Evolutionary conservation across 2,113 vertebrate species (phyloP).

Genomic region (Varanus komodoensis): DNA sequence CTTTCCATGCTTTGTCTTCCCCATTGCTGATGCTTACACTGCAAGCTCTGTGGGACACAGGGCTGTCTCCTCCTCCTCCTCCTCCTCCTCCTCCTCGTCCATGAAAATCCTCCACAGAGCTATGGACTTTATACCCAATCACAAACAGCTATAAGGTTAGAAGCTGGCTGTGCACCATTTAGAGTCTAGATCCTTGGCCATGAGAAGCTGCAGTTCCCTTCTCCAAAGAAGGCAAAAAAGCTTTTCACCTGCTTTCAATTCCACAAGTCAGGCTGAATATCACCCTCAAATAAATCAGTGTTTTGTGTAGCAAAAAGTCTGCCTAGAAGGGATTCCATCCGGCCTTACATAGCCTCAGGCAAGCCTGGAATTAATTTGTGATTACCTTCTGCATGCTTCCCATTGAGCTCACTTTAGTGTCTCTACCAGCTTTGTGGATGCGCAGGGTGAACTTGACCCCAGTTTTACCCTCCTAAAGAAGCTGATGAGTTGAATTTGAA

Average conservation of each 20-base stretch:
- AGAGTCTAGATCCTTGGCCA: background rate
- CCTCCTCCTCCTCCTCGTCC: background rate
- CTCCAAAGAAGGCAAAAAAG: background rate
- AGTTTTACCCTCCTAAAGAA: background rate
- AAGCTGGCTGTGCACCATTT: background rate
- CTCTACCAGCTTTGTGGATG: background rate
- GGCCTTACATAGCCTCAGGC: background rate
- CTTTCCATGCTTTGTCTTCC: background rate
- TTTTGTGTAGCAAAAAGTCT: background rate
- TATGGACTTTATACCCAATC: background rate
- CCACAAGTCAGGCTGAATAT: background rate
- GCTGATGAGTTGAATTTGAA: background rate
- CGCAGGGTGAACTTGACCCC: fast-evolving
- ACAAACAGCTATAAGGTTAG: background rate
- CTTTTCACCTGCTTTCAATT: background rate
- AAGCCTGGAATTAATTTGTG: background rate
- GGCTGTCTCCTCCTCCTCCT: no score
- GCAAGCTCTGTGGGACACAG: background rate
- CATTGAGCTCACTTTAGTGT: background rate
- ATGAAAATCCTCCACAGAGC: background rate
- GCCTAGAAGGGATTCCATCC: background rate
- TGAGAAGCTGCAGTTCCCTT: background rate
- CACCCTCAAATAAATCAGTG: background rate
- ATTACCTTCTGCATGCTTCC: slow-evolving; percentile 2
- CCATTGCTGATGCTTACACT: background rate